Base-by-base conservation (phyloP, 2,888 invertebrate genomes). In the Drosophila niveifrons region DNA sequence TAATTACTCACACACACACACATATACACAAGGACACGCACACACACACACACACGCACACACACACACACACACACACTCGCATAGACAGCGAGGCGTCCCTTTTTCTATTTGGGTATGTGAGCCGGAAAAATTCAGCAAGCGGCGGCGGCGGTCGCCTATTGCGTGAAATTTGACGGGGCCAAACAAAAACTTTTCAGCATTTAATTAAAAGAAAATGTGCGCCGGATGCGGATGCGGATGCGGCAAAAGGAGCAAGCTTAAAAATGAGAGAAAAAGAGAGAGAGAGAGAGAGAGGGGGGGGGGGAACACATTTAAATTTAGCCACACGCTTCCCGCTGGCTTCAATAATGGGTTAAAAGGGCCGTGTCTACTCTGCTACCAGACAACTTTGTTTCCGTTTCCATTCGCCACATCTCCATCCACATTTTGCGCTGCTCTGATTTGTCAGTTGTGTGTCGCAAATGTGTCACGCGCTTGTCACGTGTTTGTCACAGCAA, bases 121-220 rank as follows among this genome's bases (percentile, higher is more conserved):
- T 13, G 23, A 31, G 34, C 48, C 41, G 46, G 44, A 41, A 56
- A 67, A 62, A 51, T 47, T 47, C 34, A 39, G 44, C 44, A 48
- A 51, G 44, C 67, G 9, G 15, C 23, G 9, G 15, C 23, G 23
- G 23, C 52, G 47, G 41, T 62, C 44, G 63, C 50, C 62, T 48
- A 63, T 71, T 66, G 71, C 66, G 59, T 72, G 64, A 74, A 75
- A 72, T 68, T 72, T 68, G 61, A 64, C 68, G 70, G 70, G 73
- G 55, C 51, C 17, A 36, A 62, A 50, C 53, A 43, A 64, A 70
- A 82, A 75, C n/a, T 82, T 77, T 80, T 66, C 18, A 65, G 78
- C 82, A 74, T 82, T 84, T 82, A 85, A 82, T 82, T 82, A 82
- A 80, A 82, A 68, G 43, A 74, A 78, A 82, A 75, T 69, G 68